phyloP scores from a whole-genome alignment of 2,113 vertebrate genomes.

The Otolemur garnettii region DNA sequence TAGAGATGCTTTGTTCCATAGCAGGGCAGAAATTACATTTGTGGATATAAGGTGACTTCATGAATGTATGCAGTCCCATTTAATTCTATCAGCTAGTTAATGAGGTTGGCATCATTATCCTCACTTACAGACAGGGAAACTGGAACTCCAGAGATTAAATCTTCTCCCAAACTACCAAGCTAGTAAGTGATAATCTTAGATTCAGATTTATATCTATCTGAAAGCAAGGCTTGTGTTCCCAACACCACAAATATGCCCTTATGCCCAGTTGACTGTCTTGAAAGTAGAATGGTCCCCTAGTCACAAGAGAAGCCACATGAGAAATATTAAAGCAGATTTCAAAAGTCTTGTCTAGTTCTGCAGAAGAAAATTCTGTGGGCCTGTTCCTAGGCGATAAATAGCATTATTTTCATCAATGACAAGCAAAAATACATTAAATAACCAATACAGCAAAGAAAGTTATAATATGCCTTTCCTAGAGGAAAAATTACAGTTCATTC shows the following conservation, averaged over 20 bases:
- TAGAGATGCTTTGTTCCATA: neutral
- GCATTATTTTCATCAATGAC: slow-evolving; percentile 35
- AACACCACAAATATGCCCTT: neutral
- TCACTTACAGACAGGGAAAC: neutral
- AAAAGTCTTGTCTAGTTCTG: neutral
- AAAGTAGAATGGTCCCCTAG: neutral
- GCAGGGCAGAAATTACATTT: neutral
- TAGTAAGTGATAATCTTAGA: neutral
- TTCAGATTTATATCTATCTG: neutral
- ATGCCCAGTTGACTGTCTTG: neutral
- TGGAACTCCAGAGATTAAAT: neutral
- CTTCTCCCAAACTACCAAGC: neutral
- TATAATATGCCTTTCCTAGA: slow-evolving; percentile 9
- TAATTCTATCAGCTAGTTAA: neutral
- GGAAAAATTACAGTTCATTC: neutral
- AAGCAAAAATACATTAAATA: slow-evolving; percentile 22
- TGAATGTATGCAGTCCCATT: neutral
- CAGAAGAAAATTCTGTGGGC: neutral
- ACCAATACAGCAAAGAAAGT: neutral
- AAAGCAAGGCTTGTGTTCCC: neutral
- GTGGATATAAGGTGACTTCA: neutral
- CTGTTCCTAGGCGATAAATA: neutral
- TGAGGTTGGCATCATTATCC: neutral
- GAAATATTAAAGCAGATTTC: neutral
- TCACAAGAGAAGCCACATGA: neutral